Evolutionary conservation across 2,888 invertebrate species (phyloP).

Genomic region (Cecidostiba fungosa): DNA sequence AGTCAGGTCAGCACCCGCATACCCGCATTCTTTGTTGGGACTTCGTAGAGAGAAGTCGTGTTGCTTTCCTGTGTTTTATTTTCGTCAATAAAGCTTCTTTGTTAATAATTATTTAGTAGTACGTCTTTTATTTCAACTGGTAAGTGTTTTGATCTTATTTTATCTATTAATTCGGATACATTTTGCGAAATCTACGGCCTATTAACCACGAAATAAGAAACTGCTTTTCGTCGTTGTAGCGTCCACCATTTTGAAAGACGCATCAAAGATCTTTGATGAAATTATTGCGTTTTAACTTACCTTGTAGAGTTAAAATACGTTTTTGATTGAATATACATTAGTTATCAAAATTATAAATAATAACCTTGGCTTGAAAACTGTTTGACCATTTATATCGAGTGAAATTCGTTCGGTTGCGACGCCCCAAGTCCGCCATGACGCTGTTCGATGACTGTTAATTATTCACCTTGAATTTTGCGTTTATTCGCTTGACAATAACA

Average conservation of each 20-base stretch:
- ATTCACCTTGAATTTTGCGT: conserved; percentile 52
- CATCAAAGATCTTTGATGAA: not conserved
- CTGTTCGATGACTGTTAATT: conserved; percentile 7
- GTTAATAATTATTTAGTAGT: conserved; percentile 21
- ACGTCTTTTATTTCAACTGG: conserved; percentile 20
- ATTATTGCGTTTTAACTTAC: not conserved
- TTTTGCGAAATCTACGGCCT: not conserved
- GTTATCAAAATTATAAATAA: not conserved
- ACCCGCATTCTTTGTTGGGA: conserved; percentile 54
- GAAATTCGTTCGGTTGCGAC: not conserved
- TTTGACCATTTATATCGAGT: not conserved
- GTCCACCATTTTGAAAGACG: conserved; percentile 13
- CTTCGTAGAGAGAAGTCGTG: conserved; percentile 31
- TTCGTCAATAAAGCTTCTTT: conserved; percentile 3
- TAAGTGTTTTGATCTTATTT: conserved; percentile 5
- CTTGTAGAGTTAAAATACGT: not conserved
- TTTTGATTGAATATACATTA: not conserved
- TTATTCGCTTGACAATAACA: conserved; percentile 33
- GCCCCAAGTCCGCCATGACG: conserved; percentile 36
- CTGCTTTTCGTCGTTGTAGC: not conserved
- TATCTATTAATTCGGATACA: not conserved
- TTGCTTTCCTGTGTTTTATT: conserved; percentile 49
- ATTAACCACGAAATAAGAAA: not conserved
- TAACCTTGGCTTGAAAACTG: not conserved
- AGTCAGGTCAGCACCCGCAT: not conserved